Evolutionary conservation across 2,888 invertebrate genomes (phyloP).

Genomic region (Pristionchus entomophagus): DNA sequence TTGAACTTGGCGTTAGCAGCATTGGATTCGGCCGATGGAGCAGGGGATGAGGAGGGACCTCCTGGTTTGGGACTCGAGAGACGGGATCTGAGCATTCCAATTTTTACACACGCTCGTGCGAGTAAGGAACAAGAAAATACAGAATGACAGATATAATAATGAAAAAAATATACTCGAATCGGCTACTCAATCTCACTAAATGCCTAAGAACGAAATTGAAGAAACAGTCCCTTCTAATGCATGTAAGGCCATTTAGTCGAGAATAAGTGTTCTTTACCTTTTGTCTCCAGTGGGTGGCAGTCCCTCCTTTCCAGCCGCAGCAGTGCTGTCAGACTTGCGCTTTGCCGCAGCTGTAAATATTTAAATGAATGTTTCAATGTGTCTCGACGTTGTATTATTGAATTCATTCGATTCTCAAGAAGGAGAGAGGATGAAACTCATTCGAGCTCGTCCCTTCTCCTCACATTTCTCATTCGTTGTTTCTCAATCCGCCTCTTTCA

Average conservation of each 20-base stretch:
- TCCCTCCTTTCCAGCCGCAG: conserved; percentile 60
- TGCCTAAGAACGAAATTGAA: no score
- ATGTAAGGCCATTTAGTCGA: no score
- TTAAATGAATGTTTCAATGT: background rate
- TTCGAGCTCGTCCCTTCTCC: no score
- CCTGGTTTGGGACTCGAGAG: conserved; percentile 43
- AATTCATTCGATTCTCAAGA: background rate
- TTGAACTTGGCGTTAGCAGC: conserved; percentile 62
- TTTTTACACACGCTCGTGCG: no score
- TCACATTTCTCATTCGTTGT: background rate
- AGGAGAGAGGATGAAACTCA: background rate
- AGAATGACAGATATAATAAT: no score
- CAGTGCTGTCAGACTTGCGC: conserved; percentile 56
- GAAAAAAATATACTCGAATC: no score
- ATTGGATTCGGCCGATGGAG: conserved; percentile 20
- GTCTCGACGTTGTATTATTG: background rate
- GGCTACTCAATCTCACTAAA: no score
- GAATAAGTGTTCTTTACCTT: no score
- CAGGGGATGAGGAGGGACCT: background rate
- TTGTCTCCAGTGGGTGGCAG: conserved; percentile 43
- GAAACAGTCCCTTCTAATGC: no score
- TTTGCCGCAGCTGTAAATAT: conserved; percentile 51
- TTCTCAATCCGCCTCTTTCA: background rate
- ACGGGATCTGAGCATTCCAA: background rate
- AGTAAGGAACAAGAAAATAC: no score